Conservation (phyloP, 1,140 invertebrate genomes). For the Dreissena rostriformis region DNA sequence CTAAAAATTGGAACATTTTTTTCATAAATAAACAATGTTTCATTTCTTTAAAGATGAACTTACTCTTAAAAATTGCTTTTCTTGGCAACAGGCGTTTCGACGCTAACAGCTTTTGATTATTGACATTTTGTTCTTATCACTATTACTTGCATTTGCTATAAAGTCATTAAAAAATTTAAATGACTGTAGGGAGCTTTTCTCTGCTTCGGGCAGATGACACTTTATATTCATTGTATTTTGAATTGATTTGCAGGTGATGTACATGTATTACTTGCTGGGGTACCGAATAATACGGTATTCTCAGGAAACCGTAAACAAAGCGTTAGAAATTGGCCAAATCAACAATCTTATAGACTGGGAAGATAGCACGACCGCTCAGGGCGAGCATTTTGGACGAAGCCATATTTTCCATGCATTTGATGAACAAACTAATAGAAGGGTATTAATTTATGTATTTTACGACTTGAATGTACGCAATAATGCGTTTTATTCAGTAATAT, state of each 20-base stretch:
- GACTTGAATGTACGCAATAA: not conserved
- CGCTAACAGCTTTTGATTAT: no score
- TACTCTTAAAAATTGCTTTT: no score
- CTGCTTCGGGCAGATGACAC: slow-evolving; percentile 83
- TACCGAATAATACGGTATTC: slow-evolving; percentile 43
- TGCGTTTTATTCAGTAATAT: not conserved
- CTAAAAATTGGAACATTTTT: no score
- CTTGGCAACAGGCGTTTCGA: no score
- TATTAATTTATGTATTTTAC: not conserved
- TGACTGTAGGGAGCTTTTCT: not conserved
- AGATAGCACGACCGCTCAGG: not conserved
- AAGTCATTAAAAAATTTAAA: not conserved
- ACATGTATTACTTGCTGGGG: slow-evolving; percentile 97
- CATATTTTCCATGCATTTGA: slow-evolving; percentile 53
- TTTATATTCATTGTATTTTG: slow-evolving; percentile 99
- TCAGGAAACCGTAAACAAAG: slow-evolving; percentile 18
- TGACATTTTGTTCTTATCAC: no score
- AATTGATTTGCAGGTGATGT: slow-evolving; percentile 92
- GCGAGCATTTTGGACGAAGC: slow-evolving; percentile 3
- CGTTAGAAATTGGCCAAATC: slow-evolving; percentile 17
- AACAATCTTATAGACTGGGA: slow-evolving; percentile 31
- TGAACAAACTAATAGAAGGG: slow-evolving; percentile 29
- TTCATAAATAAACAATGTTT: no score
- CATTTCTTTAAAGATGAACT: no score
- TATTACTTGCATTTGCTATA: no score